Conservation (phyloP, 2,113 vertebrate genomes). For the Thryonomys swinderianus region DNA sequence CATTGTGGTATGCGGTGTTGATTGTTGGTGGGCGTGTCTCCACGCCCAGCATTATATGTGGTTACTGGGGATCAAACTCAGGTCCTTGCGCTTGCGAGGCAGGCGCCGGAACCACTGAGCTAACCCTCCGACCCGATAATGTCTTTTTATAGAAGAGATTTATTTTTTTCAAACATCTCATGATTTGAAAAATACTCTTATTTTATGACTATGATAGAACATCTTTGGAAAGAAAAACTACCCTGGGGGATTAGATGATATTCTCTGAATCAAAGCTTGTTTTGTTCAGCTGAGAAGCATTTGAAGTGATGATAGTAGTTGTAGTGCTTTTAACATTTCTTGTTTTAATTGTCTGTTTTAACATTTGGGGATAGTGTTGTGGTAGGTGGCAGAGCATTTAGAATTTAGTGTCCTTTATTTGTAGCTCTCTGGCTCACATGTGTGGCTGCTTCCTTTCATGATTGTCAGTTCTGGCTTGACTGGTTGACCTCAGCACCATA, state of each 20-base stretch:
- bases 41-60: too few relatives aligned
- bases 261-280: constrained; percentile 20
- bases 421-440: neutral
- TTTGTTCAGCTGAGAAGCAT: neutral
- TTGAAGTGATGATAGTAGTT: neutral
- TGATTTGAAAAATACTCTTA: constrained; percentile 30
- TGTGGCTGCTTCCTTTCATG: neutral
- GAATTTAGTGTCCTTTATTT: neutral
- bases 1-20: too few relatives aligned
- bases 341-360: constrained; percentile 37
- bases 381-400: neutral
- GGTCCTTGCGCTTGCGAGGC: too few relatives aligned
- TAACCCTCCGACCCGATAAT: too few relatives aligned
- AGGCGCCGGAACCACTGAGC: too few relatives aligned
- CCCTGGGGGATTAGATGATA: constrained; percentile 76
- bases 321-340: constrained; percentile 43
- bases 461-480: neutral
- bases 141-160: constrained; percentile 7
- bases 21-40: too few relatives aligned
- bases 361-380: neutral
- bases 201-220: constrained; percentile 34
- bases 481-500: neutral
- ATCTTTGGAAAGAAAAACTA: constrained; percentile 1
- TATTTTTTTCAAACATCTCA: neutral
- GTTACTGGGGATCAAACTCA: too few relatives aligned